phyloP scores from a whole-genome alignment of 2,888 invertebrate species.

The Drosophila robusta region DNA sequence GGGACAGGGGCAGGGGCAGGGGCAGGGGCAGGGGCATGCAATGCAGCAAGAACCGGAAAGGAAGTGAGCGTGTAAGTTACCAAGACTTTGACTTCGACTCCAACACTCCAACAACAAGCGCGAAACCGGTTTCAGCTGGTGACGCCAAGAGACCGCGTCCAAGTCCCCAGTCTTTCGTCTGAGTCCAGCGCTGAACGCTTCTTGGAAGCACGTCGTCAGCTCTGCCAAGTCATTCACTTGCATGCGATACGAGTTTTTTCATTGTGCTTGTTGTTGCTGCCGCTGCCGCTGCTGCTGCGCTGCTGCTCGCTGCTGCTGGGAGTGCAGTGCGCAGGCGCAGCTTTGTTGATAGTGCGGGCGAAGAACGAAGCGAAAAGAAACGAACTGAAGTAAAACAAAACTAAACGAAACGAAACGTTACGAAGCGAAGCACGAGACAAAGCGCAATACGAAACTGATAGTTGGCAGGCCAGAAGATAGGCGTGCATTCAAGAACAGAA shows the following conservation, averaged over 20 bases:
- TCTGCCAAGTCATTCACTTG: conserved; percentile 76
- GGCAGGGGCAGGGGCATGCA: not conserved
- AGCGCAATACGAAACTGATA: conserved; percentile 41
- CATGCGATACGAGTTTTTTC: conserved; percentile 73
- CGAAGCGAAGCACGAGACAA: conserved; percentile 28
- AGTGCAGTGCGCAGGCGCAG: conserved; percentile 62
- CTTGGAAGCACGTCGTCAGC: conserved; percentile 75
- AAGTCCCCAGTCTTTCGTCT: conserved; percentile 5
- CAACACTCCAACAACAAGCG: conserved; percentile 11
- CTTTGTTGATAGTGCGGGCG: conserved; percentile 70
- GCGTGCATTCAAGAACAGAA: conserved; percentile 54
- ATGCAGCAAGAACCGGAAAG: conserved; percentile 76
- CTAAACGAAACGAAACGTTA: conserved; percentile 39
- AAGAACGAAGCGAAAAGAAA: conserved; percentile 36
- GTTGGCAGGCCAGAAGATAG: conserved; percentile 37
- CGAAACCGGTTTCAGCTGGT: conserved; percentile 60
- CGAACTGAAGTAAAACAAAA: conserved; percentile 43
- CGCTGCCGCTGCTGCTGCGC: conserved; percentile 3
- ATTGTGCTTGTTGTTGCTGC: conserved; percentile 34
- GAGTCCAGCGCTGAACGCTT: conserved; percentile 47
- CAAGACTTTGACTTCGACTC: conserved; percentile 74
- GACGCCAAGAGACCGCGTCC: conserved; percentile 27
- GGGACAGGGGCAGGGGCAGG: not conserved
- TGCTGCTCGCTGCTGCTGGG: conserved; percentile 16
- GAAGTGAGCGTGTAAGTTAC: conserved; percentile 79